Percentiles rank a stretch among this genome's conserved stretches.
Conservation (phyloP, 2,113 vertebrate genomes). For the Cryptoleucopteryx plumbea region DNA sequence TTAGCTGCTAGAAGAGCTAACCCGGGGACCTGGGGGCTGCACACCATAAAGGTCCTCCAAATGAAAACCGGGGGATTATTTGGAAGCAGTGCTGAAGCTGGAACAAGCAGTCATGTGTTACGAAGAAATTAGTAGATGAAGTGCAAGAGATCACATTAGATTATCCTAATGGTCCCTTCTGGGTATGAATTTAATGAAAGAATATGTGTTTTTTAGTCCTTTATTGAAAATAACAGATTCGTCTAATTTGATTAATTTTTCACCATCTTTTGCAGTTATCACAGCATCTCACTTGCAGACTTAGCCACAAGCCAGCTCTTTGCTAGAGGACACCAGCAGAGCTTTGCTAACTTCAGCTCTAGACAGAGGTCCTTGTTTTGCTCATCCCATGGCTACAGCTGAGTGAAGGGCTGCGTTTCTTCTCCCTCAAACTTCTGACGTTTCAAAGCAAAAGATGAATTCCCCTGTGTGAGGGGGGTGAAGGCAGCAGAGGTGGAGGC, state of each 20-base stretch:
- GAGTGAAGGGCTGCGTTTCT: too few relatives aligned
- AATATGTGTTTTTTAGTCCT: not conserved
- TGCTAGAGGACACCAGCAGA: not conserved
- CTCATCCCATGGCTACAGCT: not conserved
- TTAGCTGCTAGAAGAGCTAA: not conserved
- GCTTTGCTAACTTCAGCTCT: not conserved
- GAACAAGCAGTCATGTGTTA: not conserved
- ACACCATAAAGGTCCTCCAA: not conserved
- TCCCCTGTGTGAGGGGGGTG: too few relatives aligned
- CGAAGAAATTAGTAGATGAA: not conserved
- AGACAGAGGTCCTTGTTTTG: too few relatives aligned
- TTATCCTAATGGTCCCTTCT: not conserved
- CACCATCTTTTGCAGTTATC: not conserved
- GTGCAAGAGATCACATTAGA: not conserved
- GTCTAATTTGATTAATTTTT: not conserved
- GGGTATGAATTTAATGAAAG: not conserved
- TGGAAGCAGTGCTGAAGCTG: not conserved
- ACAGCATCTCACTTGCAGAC: not conserved
- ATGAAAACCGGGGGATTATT: not conserved
- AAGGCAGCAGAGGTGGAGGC: fast-evolving
- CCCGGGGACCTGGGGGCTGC: fast-evolving
- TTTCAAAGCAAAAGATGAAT: not conserved
- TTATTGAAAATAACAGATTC: not conserved
- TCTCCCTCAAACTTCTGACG: too few relatives aligned
- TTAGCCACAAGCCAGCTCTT: not conserved